Base-by-base conservation (phyloP, 2,797 vertebrate species). In the Allobates femoralis region DNA sequence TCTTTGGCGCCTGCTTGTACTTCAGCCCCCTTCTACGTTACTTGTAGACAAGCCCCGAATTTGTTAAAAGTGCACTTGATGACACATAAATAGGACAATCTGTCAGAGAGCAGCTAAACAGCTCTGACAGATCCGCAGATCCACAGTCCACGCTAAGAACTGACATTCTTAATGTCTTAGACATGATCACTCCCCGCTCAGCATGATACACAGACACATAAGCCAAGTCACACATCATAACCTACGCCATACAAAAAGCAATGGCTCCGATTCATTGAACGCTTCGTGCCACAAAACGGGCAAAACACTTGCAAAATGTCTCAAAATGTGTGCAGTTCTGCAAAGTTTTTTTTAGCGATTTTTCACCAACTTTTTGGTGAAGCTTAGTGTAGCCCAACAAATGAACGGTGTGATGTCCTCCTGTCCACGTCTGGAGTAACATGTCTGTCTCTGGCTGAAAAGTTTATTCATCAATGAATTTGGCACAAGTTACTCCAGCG, bases 71-170 rank as follows among this genome's bases (percentile, higher is more conserved):
- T 86, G 89, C 71, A 91, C 90, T 87, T 88, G 93, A 91, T 93
- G 93, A 93, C 91, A 93, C 88, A 90, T 92, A 93, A 93, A 93
- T 93, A 90, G 91, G 90, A 89, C 88, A 77, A 92, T 91, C 92
- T 91, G 89, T 93, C 92, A 93, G 69, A 89, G 14, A 26, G 87
- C 91, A 89, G 91, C 92, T 91, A 89, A 91, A 87, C 90, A 89
- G 87, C 89, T 81, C 79, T 91, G 91, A 92, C 92, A 85, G 90
- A 89, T 90, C 87, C 77, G 53, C 89, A 89, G 90, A 89, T 90
- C 85, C 84, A 58, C 90, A 90, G 88, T 89, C 87, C 89, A 16
- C 7, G 82, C 89, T 89, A 62, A 77, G 89, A 75, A 81, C 73
- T 53, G 86, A 88, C 88, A 92, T 58, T 80, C 79, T 78, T 67